phyloP scores from a whole-genome alignment of 2,888 invertebrate species.

The Macrosoma leucophasiata region DNA sequence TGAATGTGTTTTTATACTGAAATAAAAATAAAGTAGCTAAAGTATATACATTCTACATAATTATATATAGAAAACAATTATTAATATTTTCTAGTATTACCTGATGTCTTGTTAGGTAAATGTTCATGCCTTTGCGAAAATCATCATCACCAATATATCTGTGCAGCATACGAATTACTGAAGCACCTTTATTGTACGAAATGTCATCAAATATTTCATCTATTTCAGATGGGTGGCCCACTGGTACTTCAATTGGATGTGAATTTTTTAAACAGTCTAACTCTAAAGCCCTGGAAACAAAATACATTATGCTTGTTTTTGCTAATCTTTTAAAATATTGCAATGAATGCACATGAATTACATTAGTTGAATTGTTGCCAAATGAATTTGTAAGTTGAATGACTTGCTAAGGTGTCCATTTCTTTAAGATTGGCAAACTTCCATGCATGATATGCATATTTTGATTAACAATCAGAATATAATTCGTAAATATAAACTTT shows the following conservation, averaged over 20 bases:
- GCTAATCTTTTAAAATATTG: no score
- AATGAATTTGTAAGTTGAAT: constrained; percentile 16
- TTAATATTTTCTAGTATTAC: constrained; percentile 35
- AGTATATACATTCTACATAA: background rate
- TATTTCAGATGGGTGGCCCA: constrained; percentile 94
- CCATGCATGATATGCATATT: no score
- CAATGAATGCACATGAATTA: no score
- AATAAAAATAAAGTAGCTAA: constrained; percentile 28
- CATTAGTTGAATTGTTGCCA: constrained; percentile 13
- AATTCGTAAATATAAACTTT: no score
- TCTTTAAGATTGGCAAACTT: constrained; percentile 15
- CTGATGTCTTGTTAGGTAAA: constrained; percentile 90
- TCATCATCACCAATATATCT: constrained; percentile 94
- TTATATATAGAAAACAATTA: background rate
- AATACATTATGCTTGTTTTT: no score
- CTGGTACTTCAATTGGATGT: constrained; percentile 97
- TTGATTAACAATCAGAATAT: no score
- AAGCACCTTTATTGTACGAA: constrained; percentile 97
- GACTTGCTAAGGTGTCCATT: no score
- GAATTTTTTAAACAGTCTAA: constrained; percentile 93
- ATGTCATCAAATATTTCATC: constrained; percentile 99
- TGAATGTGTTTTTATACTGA: constrained; percentile 92
- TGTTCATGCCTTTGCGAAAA: constrained; percentile 94
- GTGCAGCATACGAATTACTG: constrained; percentile 95
- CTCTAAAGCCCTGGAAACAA: constrained; percentile 81